phyloP scores from a whole-genome alignment of 1,140 invertebrate genomes.

The Acromyrmex charruanus region DNA sequence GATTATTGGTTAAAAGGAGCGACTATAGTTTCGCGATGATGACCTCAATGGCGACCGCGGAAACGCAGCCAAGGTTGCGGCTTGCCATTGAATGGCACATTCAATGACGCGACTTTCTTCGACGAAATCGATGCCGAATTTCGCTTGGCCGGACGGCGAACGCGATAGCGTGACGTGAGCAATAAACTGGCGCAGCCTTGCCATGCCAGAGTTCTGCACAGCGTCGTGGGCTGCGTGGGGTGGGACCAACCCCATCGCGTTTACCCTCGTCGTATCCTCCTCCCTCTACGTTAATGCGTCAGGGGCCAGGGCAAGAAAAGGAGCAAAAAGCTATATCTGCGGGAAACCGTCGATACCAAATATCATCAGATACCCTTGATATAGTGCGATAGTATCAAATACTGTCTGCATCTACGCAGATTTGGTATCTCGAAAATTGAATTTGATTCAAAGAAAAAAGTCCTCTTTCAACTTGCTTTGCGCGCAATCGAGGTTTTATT shows the following conservation, averaged over 20 bases:
- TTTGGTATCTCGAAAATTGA: constrained; percentile 33
- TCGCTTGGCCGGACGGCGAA: constrained; percentile 24
- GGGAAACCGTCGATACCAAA: constrained; percentile 46
- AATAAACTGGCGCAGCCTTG: constrained; percentile 67
- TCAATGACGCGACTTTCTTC: constrained; percentile 48
- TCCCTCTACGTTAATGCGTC: constrained; percentile 48
- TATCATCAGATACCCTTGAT: constrained; percentile 12
- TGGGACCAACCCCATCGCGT: constrained; percentile 58
- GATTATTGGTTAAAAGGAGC: neutral
- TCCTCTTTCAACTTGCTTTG: neutral
- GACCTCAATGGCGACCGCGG: constrained; percentile 18
- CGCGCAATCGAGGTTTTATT: neutral
- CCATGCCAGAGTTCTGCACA: constrained; percentile 16
- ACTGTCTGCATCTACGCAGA: neutral
- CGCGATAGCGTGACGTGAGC: constrained; percentile 69
- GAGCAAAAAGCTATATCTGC: constrained; percentile 28
- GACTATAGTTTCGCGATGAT: neutral
- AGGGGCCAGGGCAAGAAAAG: constrained; percentile 35
- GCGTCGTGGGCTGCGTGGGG: constrained; percentile 48
- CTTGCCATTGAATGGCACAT: constrained; percentile 17
- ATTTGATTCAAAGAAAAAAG: constrained; percentile 24
- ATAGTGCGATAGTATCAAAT: constrained; percentile 14
- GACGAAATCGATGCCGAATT: constrained; percentile 73
- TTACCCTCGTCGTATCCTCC: constrained; percentile 26
- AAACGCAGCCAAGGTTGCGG: constrained; percentile 39